Base-by-base conservation (phyloP, 2,797 vertebrate species). In the Falco novaeseelandiae region DNA sequence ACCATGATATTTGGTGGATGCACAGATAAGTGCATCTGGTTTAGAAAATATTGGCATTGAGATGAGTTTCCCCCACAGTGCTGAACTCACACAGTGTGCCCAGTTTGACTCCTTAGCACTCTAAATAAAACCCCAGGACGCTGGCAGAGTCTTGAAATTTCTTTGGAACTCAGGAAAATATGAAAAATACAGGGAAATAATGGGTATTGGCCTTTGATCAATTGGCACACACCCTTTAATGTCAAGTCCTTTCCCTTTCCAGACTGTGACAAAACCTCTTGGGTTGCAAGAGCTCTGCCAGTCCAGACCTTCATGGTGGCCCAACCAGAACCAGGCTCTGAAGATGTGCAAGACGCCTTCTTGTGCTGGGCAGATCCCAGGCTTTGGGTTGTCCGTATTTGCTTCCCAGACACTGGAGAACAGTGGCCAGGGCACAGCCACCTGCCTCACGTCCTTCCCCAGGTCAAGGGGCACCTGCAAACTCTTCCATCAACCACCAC, bases 41-140 rank as follows among this genome's bases (percentile, higher is more conserved):
- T 92, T 83, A 59, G 65, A 91, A 95, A 97, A 93, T 54, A 89
- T 74, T 91, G 90, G 93, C 76, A 30, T 48, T 76, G 62, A 90
- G 61, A 95, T 36, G 54, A 89, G 46, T 92, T 95, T 93, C 44
- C 51, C 70, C 51, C 49, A 79, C 54, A 78, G 54, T 46, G 65
- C 76, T 94, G 87, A 85, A 65, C 66, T 92, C 89, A 87, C 44
- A 58, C 87, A 29, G 74, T 83, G 65, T 93, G 76, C 95, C 96
- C 93, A 54, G 84, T 93, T 94, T 96, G 96, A 79, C 91, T 96
- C 79, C 84, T 69, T 84, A 86, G 29, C 54, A 55, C 54, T 83
- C 69, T 79, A 97, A 97, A 97, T 66, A 96, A 96, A 93, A 74
- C 30, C 89, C 89, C 77, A 94, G 94, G 89, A 81, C 0, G 4